Evolutionary conservation across 30 jellyfish, hydroid and myxozoan genomes (phyloP), one percentile per base, ranked within the genome.

Genomic region (Aurelia coerulea): DNA sequence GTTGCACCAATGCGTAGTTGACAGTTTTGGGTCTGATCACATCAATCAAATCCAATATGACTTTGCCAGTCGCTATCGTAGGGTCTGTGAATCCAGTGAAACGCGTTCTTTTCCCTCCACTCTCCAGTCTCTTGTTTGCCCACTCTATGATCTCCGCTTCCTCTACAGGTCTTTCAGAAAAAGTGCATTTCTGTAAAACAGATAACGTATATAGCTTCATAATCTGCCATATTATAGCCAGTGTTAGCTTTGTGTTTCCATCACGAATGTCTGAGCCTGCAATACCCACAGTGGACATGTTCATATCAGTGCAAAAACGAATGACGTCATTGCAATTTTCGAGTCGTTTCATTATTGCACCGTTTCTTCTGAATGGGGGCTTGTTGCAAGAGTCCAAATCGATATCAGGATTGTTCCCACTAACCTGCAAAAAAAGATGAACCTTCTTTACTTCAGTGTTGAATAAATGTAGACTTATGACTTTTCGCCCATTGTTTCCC

Each of bases 321-420:
- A 91, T 68, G 49, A 78, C 96, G 11, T 50, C 18, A 64, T 91
- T 91, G 92, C 97, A 91, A 19, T 91, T 91, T 73, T 91, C 97
- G 29, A 91, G 18, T 80, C 85, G 68, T 37, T 74, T 78, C 92
- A 91, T 86, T 15, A 58, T 70, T 10, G 90, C 94, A 18, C 92
- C 92, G 65, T 9, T 51, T 2, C 35, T 39, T 52, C 85, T 91
- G 85, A 84, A 74, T 12, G 97, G 97, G 5, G 96, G 97, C 18
- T 68, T 76, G 35, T 91, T 84, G 74, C 70, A 93, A 23, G 33
- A 56, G 34, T 74, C 63, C 79, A 82, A 9, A 23, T 83, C 68
- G 75, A 84, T 46, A 4, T 46, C 14, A 46, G 13, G 56, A 6
- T 46, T 9, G 14, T 46, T 9, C 56, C 56, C 56, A 9, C 97